Evolutionary conservation across 2,113 vertebrate genomes (phyloP).

Genomic region (Camelus dromedarius): DNA sequence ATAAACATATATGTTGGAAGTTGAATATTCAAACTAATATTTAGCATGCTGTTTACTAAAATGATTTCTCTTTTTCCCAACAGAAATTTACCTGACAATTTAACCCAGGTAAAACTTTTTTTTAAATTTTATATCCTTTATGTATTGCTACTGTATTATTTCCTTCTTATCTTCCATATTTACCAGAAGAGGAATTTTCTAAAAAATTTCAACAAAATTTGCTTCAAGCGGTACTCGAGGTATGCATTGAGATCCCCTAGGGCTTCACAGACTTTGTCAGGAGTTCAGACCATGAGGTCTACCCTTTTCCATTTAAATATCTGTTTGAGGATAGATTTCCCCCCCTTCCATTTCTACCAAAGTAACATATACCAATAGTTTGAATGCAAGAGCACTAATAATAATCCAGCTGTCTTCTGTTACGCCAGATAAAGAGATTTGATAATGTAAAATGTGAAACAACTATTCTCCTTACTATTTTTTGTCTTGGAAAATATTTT

Average conservation of each 20-base stretch:
- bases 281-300: background rate
- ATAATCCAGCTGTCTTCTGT: background rate
- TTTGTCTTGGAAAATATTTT: slow-evolving; percentile 19
- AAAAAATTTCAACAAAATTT: slow-evolving; percentile 31
- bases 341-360: background rate
- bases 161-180: background rate
- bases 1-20: slow-evolving; percentile 2
- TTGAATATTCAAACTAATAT: slow-evolving; percentile 4
- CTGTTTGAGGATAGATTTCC: background rate
- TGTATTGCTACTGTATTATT: background rate
- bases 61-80: slow-evolving; percentile 55
- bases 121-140: background rate
- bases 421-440: background rate
- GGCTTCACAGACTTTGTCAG: background rate
- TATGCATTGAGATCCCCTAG: background rate
- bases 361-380: background rate
- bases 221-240: background rate
- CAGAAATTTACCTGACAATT: background rate
- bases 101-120: slow-evolving; percentile 72
- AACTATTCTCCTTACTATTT: background rate
- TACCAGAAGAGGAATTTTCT: background rate
- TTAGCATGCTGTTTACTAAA: slow-evolving; percentile 49
- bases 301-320: background rate
- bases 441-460: background rate
- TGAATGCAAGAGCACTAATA: background rate